Base-by-base conservation (phyloP, 2,888 invertebrate species). In the Unio delphinus region DNA sequence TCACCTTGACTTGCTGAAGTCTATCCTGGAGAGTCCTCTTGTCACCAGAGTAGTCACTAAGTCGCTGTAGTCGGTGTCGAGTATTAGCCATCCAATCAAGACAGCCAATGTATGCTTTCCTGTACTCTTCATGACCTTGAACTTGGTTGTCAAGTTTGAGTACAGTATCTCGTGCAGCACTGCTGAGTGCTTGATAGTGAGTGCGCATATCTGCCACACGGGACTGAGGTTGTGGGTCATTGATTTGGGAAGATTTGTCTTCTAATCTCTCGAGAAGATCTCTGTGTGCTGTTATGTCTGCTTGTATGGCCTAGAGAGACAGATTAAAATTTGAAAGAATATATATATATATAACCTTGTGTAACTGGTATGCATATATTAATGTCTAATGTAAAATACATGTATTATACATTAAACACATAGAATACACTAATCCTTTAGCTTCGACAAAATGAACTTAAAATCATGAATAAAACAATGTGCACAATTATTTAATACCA, bases 41-140 rank as follows among this genome's bases (percentile, higher is more conserved):
- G 83, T 95, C 96, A 18, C 97, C 97, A 59, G 94, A 94, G 83
- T 94, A 95, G 89, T 97, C 97, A 87, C 89, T 95, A 76, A 95
- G 93, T 68, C 94, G 92, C 70, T 95, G 93, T 20, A 97, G 91
- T 76, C 94, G 93, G 86, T 97, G 96, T 95, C 96, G 96, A 54
- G 95, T 92, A 84, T 95, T 95, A 86, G 96, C 96, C 85, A 96
- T 95, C 90, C 95, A 95, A 67, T 87, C 87, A 34, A 87, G 78
- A 72, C 84, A 85, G 60, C 77, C 75, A 56, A 84, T 84, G 72
- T 87, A 87, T 4, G 81, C 72, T 64, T 84, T 82, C 56, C 85
- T 81, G 72, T 87, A 89, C 83, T 97, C 96, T 91, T 95, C 95
- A 78, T 96, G 94, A 0, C 94, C 92, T 56, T 91, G 91, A 11